Evolutionary conservation across 2,113 vertebrate species (phyloP).

Genomic region (Daubentonia madagascariensis): DNA sequence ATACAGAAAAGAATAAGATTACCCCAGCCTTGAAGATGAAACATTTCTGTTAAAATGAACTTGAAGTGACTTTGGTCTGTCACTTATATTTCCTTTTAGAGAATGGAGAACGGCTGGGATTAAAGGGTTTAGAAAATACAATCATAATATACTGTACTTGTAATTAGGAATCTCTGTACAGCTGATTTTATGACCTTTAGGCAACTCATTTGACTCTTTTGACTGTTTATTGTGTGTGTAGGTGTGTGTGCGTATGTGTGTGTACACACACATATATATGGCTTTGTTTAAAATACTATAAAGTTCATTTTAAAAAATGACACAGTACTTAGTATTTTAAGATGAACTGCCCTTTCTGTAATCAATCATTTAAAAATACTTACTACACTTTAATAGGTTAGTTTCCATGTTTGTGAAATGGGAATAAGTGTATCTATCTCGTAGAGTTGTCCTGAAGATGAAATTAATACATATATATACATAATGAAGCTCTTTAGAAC

Average conservation of each 20-base stretch:
- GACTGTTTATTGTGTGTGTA: background rate
- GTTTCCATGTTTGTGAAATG: background rate
- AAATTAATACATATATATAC: background rate
- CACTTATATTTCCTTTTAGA: constrained; percentile 33
- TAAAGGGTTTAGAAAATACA: background rate
- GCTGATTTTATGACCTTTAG: background rate
- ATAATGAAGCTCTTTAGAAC: background rate
- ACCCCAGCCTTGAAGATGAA: background rate
- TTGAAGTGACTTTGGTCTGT: constrained; percentile 12
- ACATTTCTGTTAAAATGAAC: constrained; percentile 20
- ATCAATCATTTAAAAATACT: background rate
- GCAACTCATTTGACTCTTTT: background rate
- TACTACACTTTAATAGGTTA: background rate
- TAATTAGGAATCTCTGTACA: background rate
- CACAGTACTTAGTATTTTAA: background rate
- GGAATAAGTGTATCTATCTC: background rate
- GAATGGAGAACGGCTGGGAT: background rate
- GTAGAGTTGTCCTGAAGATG: background rate
- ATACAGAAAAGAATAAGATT: background rate
- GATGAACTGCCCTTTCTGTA: background rate
- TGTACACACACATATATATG: background rate
- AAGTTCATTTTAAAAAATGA: background rate
- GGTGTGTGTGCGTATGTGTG: background rate
- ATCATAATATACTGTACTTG: background rate
- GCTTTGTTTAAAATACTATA: background rate